Conservation (phyloP, 2,888 invertebrate genomes). For the Hirtodrosophila histrioides region DNA sequence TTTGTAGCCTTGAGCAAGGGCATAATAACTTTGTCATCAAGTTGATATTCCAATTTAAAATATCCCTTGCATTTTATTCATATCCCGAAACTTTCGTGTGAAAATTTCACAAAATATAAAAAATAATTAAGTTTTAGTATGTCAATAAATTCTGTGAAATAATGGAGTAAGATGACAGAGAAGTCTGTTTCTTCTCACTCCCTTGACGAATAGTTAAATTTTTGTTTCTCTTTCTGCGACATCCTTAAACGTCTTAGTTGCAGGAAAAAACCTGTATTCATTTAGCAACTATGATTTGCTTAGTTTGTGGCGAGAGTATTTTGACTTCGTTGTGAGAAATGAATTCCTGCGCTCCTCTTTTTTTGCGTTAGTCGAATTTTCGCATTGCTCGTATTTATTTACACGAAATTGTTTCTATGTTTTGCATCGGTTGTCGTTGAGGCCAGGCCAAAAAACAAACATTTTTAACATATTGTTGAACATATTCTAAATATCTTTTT, state of each 20-base stretch:
- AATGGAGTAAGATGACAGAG: too few species aligned
- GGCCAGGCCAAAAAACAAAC: slow-evolving; percentile 28
- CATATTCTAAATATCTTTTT: slow-evolving; percentile 46
- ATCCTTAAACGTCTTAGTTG: neutral
- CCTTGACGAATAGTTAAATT: too few species aligned
- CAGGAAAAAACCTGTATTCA: too few species aligned
- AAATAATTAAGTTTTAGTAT: too few species aligned
- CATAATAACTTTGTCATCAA: slow-evolving; percentile 1
- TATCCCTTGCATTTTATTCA: too few species aligned
- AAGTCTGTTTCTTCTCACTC: too few species aligned
- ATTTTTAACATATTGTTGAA: slow-evolving; percentile 49
- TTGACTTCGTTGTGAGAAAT: neutral
- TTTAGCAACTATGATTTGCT: too few species aligned
- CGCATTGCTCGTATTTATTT: slow-evolving; percentile 29
- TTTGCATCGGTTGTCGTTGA: slow-evolving; percentile 18
- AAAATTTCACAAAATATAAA: too few species aligned
- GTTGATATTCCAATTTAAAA: neutral
- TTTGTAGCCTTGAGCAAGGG: slow-evolving; percentile 2
- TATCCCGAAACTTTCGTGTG: too few species aligned
- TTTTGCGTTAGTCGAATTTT: slow-evolving; percentile 7
- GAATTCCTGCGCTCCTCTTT: neutral
- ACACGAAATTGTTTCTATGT: slow-evolving; percentile 35
- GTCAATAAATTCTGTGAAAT: too few species aligned
- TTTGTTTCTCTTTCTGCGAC: too few species aligned
- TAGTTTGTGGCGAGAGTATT: neutral